These are phyloP conservation scores for Cepphus grylle DNA, from an alignment of 2,113 vertebrate species.

Conservation along the genomic window DNA sequence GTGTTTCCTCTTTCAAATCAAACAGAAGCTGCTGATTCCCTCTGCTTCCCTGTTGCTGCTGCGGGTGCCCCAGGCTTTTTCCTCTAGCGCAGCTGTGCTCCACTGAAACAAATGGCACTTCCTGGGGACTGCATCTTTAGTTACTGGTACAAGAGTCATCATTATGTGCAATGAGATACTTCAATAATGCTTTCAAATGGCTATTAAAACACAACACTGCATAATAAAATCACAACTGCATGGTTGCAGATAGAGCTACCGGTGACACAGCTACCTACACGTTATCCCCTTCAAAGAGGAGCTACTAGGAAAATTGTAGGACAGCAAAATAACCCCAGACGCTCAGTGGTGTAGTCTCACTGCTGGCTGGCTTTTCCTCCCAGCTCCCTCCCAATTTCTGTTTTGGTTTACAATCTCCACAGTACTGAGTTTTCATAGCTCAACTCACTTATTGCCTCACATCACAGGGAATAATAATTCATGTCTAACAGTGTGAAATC, in stretches of 20 bases:
- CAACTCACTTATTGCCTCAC: neutral
- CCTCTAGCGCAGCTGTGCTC: conserved; percentile 55
- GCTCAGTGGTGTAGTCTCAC: neutral
- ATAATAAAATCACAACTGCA: conserved; percentile 42
- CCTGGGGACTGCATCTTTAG: conserved; percentile 55
- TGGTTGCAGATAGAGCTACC: neutral
- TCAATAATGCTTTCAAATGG: conserved; percentile 45
- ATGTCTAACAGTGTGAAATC: neutral
- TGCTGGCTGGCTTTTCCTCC: neutral
- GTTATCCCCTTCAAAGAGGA: neutral
- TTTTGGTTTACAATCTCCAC: neutral
- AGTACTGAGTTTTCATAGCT: neutral
- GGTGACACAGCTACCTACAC: neutral
- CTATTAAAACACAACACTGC: conserved; percentile 29
- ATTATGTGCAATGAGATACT: conserved; percentile 31
- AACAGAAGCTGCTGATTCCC: conserved; percentile 21
- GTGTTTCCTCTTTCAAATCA: conserved; percentile 7
- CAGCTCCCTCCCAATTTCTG: neutral
- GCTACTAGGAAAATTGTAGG: neutral
- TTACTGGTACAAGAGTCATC: conserved; percentile 43
- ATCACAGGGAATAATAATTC: neutral
- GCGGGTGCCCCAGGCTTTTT: conserved; percentile 50
- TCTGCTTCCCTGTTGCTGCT: conserved; percentile 18
- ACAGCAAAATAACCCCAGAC: neutral
- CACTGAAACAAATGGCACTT: conserved; percentile 54